Evolutionary conservation across 2,888 invertebrate species (phyloP), one percentile per base, ranked within the genome.

Genomic region (Sarcophaga rosellei): DNA sequence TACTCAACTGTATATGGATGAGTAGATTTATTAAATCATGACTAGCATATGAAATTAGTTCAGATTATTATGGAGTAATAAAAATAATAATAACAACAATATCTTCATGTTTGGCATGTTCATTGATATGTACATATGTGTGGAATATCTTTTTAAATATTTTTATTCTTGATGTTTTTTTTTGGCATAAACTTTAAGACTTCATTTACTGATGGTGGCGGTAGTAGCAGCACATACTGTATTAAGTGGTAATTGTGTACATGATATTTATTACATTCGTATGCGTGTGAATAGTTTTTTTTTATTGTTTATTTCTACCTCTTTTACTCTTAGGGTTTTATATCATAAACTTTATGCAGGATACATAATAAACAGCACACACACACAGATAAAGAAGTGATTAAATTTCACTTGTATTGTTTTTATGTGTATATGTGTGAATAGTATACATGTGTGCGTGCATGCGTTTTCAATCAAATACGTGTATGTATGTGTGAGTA

Each of bases 41-140:
- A 59, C 68, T 68, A 23, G 66, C 59, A 77, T 77, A 77, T 45
- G 21, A 68, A 77, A 77, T 77, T 68, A 74, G 45, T 63, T 17
- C 45, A 15, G 4, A 61, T 62, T 17, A 47, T 74, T 47, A 74
- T 53, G 53, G 12, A 53, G 17, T 53, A 53, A 53, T 53, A 53
- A 53, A 47, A 53, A 53, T 17, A 53, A 53, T 53, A 53, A 53
- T 53, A 53, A 17, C 53, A 53, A 53, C 17, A 53, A 53, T 15
- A 17, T 53, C 17, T 53, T 53, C 1, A 15, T 12, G 53, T 53
- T 35, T 8, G 35, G 17, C 53, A 53, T 17, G 17, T 53, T 17
- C 17, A 53, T 53, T 15, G 15, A 53, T 53, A 53, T 0, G 3
- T 53, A 15, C 1, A 4, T 53, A 53, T 53, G 53, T 15, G 17